Evolutionary conservation across 53 echinoderm and acorn worm species (phyloP).

Genomic region (Arbacia lixula): DNA sequence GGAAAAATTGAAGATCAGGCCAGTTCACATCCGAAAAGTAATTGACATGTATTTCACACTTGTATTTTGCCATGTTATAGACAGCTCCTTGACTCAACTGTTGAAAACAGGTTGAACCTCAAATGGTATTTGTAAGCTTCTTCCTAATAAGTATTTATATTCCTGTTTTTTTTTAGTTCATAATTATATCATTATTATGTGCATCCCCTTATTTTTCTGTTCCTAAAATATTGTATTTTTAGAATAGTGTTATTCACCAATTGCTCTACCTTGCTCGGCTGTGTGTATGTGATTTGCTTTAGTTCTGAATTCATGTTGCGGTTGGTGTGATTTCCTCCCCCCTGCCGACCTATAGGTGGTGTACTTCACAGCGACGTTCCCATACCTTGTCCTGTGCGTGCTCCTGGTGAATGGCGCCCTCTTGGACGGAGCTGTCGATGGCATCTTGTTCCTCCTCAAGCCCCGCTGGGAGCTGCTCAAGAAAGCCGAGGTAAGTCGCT

Average conservation of each 20-base stretch:
- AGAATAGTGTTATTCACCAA: no score
- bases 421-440: constrained; percentile 80
- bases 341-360: constrained; percentile 73
- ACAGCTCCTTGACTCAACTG: no score
- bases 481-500: constrained; percentile 70
- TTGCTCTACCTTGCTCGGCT: no score
- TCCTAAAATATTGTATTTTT: not conserved
- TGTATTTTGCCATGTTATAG: no score
- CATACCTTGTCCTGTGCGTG: constrained; percentile 73
- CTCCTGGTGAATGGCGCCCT: constrained; percentile 75
- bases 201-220: not conserved
- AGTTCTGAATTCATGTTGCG: not conserved
- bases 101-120: no score
- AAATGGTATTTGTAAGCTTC: no score
- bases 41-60: no score
- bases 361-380: constrained; percentile 97
- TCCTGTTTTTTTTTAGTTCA: not conserved
- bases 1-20: no score
- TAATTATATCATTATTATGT: not conserved
- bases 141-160: no score
- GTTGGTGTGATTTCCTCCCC: not conserved
- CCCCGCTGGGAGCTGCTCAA: constrained; percentile 86
- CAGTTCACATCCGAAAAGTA: no score
- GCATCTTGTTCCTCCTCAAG: constrained; percentile 73
- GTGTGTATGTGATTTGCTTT: not conserved